Conservation (phyloP, 2,888 invertebrate species). For the Peribatodes rhomboidaria region DNA sequence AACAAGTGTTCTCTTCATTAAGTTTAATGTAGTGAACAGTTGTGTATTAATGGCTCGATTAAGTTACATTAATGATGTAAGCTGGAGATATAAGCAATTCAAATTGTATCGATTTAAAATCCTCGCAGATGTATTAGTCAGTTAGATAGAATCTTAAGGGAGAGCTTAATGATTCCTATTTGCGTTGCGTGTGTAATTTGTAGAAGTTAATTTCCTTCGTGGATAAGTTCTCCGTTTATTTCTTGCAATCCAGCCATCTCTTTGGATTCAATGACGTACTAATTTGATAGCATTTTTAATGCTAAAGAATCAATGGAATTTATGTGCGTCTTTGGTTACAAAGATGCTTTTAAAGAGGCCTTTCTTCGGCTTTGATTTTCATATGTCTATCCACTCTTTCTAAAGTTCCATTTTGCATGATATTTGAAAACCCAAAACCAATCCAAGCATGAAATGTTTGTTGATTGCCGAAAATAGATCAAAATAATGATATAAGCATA, state of each 20-base stretch:
- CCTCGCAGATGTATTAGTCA: slow-evolving; percentile 44
- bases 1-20: slow-evolving; percentile 30
- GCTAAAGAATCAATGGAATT: too few species aligned
- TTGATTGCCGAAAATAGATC: too few species aligned
- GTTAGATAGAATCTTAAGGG: slow-evolving; percentile 39
- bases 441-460: too few species aligned
- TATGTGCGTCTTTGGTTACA: too few species aligned
- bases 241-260: not conserved
- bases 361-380: too few species aligned
- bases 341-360: too few species aligned
- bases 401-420: too few species aligned
- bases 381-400: too few species aligned
- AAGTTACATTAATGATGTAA: slow-evolving; percentile 39
- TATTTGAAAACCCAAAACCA: too few species aligned
- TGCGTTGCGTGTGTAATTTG: slow-evolving; percentile 38
- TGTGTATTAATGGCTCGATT: slow-evolving; percentile 38
- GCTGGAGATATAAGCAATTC: slow-evolving; percentile 39
- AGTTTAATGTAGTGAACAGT: slow-evolving; percentile 20
- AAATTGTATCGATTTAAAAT: slow-evolving; percentile 48
- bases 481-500: too few species aligned
- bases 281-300: not conserved
- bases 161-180: slow-evolving; percentile 39
- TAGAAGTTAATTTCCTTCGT: slow-evolving; percentile 17
- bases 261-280: not conserved
- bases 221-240: slow-evolving; percentile 3